Evolutionary conservation across 1,140 invertebrate genomes (phyloP).

Genomic region (Bombyx mandarina): DNA sequence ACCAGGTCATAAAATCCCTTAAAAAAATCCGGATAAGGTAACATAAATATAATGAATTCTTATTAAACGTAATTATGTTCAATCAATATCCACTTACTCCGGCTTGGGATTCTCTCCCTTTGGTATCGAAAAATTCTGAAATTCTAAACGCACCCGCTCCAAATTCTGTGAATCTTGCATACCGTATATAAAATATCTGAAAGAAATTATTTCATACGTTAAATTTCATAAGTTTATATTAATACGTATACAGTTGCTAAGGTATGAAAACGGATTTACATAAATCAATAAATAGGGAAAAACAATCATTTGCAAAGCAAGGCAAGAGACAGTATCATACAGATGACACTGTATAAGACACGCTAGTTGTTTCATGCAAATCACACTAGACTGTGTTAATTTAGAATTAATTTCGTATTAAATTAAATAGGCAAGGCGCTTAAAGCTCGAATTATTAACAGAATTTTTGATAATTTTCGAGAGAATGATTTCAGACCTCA

Average conservation of each 20-base stretch:
- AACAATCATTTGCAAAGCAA: background rate
- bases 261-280: background rate
- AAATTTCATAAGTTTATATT: background rate
- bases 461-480: too few species aligned
- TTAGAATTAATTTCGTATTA: too few species aligned
- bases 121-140: conserved; percentile 91
- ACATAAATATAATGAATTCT: too few species aligned
- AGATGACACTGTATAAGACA: background rate
- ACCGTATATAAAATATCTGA: conserved; percentile 95
- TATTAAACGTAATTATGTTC: background rate
- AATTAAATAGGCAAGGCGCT: too few species aligned
- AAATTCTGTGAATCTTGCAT: conserved; percentile 95
- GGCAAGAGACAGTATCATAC: background rate
- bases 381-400: too few species aligned
- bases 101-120: conserved; percentile 76
- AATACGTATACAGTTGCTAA: background rate
- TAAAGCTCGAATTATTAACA: too few species aligned
- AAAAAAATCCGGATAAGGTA: too few species aligned
- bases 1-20: too few species aligned
- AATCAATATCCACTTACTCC: conserved; percentile 37
- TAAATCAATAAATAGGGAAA: background rate
- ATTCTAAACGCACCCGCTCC: conserved; percentile 91
- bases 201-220: conserved; percentile 15
- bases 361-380: background rate
- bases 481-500: too few species aligned